Evolutionary conservation across 2,888 invertebrate genomes (phyloP).

Genomic region (Dryadula phaetusa): DNA sequence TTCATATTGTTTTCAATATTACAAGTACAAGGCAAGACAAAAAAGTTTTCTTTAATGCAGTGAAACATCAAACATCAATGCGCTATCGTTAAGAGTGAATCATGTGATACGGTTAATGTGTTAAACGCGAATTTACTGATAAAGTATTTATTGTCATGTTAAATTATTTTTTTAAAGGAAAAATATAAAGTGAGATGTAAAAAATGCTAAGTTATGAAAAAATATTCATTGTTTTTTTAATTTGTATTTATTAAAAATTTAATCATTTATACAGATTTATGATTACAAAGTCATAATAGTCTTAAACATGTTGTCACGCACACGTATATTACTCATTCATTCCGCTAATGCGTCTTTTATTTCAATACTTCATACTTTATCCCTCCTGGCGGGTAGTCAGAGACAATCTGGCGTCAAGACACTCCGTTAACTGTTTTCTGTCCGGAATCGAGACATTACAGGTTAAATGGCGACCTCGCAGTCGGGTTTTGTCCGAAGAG

Average conservation of each 20-base stretch:
- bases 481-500: too few relatives aligned
- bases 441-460: too few relatives aligned
- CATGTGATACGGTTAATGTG: slow-evolving; percentile 20
- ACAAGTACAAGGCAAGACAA: not conserved
- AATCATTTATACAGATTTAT: too few relatives aligned
- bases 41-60: not conserved
- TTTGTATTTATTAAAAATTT: too few relatives aligned
- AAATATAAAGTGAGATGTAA: too few relatives aligned
- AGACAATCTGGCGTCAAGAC: too few relatives aligned
- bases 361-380: not conserved
- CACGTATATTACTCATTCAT: not conserved
- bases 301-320: not conserved
- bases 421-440: too few relatives aligned
- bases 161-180: too few relatives aligned
- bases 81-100: slow-evolving; percentile 18
- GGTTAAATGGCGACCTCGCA: too few relatives aligned
- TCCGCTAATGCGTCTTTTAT: not conserved
- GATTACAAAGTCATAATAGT: not conserved
- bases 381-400: not conserved
- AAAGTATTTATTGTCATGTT: too few relatives aligned
- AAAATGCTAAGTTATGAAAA: too few relatives aligned
- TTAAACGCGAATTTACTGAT: not conserved
- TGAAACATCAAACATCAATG: slow-evolving; percentile 10
- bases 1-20: not conserved
- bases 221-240: too few relatives aligned